Evolutionary conservation across 2,113 vertebrate species (phyloP).

Genomic region (Thamnophis sirtalis): DNA sequence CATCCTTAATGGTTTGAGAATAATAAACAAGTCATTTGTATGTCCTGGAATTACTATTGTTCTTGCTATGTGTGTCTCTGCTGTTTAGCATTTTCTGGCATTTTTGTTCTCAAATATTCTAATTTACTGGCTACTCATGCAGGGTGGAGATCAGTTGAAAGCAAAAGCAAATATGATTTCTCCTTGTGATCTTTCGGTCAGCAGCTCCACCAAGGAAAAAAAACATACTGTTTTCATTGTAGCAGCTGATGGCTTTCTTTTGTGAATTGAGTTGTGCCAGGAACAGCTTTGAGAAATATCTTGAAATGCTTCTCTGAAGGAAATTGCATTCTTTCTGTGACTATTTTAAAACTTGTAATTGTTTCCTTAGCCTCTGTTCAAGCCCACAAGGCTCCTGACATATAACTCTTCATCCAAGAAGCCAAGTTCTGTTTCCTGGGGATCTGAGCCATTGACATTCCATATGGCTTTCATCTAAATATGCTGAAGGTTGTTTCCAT

Average conservation of each 20-base stretch:
- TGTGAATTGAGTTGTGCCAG: not conserved
- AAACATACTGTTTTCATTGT: not conserved
- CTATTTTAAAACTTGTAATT: not conserved
- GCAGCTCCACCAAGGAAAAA: not conserved
- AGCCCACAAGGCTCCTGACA: not conserved
- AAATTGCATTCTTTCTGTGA: not conserved
- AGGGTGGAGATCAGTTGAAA: not conserved
- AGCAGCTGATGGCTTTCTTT: not conserved
- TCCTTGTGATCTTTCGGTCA: not conserved
- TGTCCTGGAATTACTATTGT: rapidly evolving
- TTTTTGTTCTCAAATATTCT: not conserved
- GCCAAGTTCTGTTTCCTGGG: not conserved
- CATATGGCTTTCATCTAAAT: not conserved
- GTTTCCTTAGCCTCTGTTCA: not conserved
- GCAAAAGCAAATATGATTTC: not conserved
- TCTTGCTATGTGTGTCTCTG: not conserved
- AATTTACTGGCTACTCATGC: not conserved
- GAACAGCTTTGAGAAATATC: not conserved
- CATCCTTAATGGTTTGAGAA: not conserved
- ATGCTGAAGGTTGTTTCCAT: not conserved
- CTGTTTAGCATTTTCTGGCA: too few species aligned
- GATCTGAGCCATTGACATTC: not conserved
- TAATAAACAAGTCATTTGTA: not conserved
- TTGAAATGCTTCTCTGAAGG: not conserved
- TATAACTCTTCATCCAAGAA: not conserved